Conservation (phyloP, 2,888 invertebrate species). For the Nycteola revayana region DNA sequence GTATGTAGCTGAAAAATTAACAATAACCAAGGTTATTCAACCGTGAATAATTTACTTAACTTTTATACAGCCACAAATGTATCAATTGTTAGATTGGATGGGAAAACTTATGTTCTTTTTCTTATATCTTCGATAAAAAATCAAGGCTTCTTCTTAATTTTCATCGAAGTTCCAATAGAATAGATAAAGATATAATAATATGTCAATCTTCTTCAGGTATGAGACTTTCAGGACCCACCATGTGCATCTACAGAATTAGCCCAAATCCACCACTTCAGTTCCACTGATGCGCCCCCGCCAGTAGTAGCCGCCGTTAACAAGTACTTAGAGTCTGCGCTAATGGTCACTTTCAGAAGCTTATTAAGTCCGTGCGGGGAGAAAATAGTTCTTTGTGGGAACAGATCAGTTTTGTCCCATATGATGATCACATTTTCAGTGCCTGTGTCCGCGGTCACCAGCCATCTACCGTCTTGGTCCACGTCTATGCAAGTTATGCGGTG, state of each 20-base stretch:
- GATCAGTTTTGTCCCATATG: constrained; percentile 79
- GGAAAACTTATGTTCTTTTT: too few relatives aligned
- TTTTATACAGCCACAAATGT: too few relatives aligned
- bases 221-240: constrained; percentile 69
- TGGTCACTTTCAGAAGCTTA: constrained; percentile 57
- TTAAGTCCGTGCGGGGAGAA: constrained; percentile 75
- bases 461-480: constrained; percentile 72
- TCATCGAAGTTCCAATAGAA: too few relatives aligned
- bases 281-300: constrained; percentile 49
- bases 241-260: constrained; percentile 72
- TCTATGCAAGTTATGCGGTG: constrained; percentile 75
- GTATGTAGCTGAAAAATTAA: constrained; percentile 44
- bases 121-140: too few relatives aligned
- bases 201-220: too few relatives aligned
- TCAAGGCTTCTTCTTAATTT: too few relatives aligned
- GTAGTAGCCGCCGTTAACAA: constrained; percentile 79
- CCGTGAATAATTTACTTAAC: too few relatives aligned
- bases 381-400: constrained; percentile 76
- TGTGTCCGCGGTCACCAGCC: constrained; percentile 82
- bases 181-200: neutral
- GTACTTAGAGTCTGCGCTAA: constrained; percentile 82
- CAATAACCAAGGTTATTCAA: too few relatives aligned
- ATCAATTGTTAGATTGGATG: too few relatives aligned
- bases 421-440: constrained; percentile 80
- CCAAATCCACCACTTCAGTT: constrained; percentile 84